Evolutionary conservation across 2,888 invertebrate species (phyloP), one percentile per base, ranked within the genome.

Genomic region (Rapana venosa): DNA sequence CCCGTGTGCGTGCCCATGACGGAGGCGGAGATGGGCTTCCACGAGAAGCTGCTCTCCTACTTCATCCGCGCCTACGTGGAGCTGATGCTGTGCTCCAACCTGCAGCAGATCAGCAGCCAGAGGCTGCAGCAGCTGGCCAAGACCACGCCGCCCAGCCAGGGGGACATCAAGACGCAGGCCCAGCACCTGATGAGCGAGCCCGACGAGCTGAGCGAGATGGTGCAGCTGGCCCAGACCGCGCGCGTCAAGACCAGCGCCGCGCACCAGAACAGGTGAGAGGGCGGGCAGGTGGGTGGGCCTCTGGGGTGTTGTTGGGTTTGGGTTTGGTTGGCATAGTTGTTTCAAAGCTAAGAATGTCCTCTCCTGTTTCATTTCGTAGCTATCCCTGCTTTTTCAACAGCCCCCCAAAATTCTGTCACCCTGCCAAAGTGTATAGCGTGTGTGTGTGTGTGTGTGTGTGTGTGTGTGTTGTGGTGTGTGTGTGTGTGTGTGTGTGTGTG

Each of bases 61-160:
- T 91, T 94, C n/a, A 87, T 93, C 35, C 90, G 92, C 11, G 94
- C 94, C 88, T 93, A 93, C 84, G 81, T 92, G 15, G 92, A 91
- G 66, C 90, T 94, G 56, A 89, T 89, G 89, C 74, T 32, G 32
- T 89, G 89, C 85, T 89, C 89, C 47, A 89, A 84, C 26, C 85
- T 89, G 70, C 89, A 84, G 70, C 85, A 89, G 56, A 89, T 89
- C 84, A 74, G 74, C 77, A n/a, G 83, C 56, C 35, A 32, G 4
- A n/a, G 36, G 26, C 84, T 89, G 17, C 84, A 66, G 83, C 74
- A 15, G 11, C 36, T 89, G 30, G 56, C 47, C 35, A 17, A 0
- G 20, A 30, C 56, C 84, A 61, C 70, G 32, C 56, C 84, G 5
- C 47, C 70, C 5, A 47, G 58, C 6, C 30, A 13, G 35, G 32